These are phyloP conservation scores for Cosmorhoe ocellata DNA, from an alignment of 2,888 invertebrate species.

Conservation along the genomic window DNA sequence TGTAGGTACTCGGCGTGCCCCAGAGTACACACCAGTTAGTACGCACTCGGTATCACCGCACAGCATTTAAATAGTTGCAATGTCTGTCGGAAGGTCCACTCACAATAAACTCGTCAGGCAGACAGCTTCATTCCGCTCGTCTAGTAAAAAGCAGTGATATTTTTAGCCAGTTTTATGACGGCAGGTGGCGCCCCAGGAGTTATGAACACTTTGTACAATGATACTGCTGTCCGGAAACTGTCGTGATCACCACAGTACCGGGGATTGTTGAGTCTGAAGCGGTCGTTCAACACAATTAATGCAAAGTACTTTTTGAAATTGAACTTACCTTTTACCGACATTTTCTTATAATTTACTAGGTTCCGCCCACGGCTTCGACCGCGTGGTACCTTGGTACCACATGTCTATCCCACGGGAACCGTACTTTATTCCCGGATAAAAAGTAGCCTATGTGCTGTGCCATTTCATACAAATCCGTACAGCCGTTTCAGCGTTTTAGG, in stretches of 20 bases:
- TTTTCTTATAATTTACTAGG: too few relatives aligned
- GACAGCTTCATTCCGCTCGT: constrained; percentile 44
- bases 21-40: neutral
- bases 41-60: neutral
- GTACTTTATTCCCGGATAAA: too few relatives aligned
- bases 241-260: constrained; percentile 6
- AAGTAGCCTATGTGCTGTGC: too few relatives aligned
- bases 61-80: constrained; percentile 1
- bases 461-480: too few relatives aligned
- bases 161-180: constrained; percentile 39
- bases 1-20: neutral
- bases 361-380: too few relatives aligned
- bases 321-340: too few relatives aligned
- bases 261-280: constrained; percentile 6
- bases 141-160: constrained; percentile 41
- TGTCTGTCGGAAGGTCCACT: constrained; percentile 22
- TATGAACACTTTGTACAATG: constrained; percentile 29
- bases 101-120: constrained; percentile 39
- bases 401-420: too few relatives aligned
- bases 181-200: constrained; percentile 36
- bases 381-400: too few relatives aligned
- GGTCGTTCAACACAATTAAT: neutral
- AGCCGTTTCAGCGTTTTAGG: too few relatives aligned
- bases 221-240: constrained; percentile 26
- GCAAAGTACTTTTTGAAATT: too few relatives aligned